Evolutionary conservation across 1,140 invertebrate genomes (phyloP).

Genomic region (Drosophila seguyi): DNA sequence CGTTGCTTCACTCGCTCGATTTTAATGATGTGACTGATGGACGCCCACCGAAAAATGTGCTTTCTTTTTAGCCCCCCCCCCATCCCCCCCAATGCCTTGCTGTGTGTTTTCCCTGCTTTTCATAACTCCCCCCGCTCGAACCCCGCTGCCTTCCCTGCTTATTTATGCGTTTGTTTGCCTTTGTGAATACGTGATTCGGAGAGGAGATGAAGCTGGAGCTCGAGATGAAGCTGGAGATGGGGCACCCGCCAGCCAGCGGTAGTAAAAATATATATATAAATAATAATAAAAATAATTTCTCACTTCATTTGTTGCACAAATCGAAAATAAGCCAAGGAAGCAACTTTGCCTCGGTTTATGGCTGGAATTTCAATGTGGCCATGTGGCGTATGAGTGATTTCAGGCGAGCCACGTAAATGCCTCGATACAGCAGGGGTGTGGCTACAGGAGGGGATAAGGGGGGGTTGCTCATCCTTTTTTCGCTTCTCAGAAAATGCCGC

Average conservation of each 20-base stretch:
- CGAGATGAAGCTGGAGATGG: background rate
- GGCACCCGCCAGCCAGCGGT: constrained; percentile 24
- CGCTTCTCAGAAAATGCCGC: background rate
- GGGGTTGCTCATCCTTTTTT: background rate
- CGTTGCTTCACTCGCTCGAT: constrained; percentile 49
- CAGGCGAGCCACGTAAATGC: constrained; percentile 1
- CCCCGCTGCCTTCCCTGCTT: constrained; percentile 38
- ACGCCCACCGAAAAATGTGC: constrained; percentile 54
- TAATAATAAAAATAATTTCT: constrained; percentile 81
- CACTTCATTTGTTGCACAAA: constrained; percentile 82
- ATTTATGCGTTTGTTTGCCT: constrained; percentile 81
- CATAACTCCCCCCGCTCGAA: constrained; percentile 9
- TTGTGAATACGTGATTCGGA: constrained; percentile 77
- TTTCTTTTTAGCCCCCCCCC: too few species aligned
- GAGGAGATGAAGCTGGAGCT: background rate
- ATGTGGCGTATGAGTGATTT: constrained; percentile 64
- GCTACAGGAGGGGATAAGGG: background rate
- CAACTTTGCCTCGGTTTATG: constrained; percentile 30
- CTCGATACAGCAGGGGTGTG: background rate
- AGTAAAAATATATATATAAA: constrained; percentile 74
- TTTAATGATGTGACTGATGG: constrained; percentile 80
- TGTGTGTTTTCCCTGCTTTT: constrained; percentile 15
- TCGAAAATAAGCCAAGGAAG: constrained; percentile 59
- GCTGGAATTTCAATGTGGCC: constrained; percentile 43
- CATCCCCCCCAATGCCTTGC: constrained; percentile 10